Evolutionary conservation across 1,140 invertebrate genomes (phyloP).

Genomic region (Eurytemora carolleeae): DNA sequence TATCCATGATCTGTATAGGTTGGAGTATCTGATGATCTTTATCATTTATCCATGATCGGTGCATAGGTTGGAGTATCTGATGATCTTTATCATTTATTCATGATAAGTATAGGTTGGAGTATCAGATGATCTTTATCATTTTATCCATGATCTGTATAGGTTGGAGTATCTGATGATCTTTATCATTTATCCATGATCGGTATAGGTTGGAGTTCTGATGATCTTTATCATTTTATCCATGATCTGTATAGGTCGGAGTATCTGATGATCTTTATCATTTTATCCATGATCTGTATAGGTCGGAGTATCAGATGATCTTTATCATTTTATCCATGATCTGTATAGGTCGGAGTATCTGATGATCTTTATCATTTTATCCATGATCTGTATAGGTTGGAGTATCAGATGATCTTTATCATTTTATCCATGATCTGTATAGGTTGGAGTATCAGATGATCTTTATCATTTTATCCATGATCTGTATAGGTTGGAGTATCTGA

Average conservation of each 20-base stretch:
- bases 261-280: constrained; percentile 81
- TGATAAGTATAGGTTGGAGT: no score
- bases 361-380: neutral
- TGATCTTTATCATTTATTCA: no score
- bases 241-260: constrained; percentile 64
- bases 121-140: no score
- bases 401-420: constrained; percentile 75
- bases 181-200: no score
- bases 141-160: no score
- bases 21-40: constrained; percentile 79
- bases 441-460: constrained; percentile 81
- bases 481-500: constrained; percentile 84
- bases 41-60: no score
- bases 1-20: constrained; percentile 89
- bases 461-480: constrained; percentile 17
- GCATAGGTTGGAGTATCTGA: no score
- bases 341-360: neutral
- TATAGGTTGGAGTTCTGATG: neutral
- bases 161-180: no score
- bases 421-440: constrained; percentile 92
- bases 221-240: neutral
- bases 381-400: constrained; percentile 68
- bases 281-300: constrained; percentile 89
- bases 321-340: neutral
- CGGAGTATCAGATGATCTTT: constrained; percentile 79